Percentiles rank a stretch among this genome's conserved stretches.
phyloP scores from a whole-genome alignment of 2,888 invertebrate genomes.

The Noctua janthina region DNA sequence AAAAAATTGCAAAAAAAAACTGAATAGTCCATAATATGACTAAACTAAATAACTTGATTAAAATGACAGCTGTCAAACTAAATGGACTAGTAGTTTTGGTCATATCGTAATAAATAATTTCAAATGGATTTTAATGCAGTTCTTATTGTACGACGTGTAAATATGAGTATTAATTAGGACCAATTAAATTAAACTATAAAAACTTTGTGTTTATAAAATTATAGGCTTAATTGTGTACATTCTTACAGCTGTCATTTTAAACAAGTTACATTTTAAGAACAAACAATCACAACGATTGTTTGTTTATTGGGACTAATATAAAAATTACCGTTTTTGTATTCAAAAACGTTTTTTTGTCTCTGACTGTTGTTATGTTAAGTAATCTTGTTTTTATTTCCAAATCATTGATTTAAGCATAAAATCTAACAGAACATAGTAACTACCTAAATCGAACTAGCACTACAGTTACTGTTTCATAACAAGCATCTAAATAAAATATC shows the following conservation, averaged over 20 bases:
- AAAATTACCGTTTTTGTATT: not conserved
- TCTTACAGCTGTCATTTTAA: not conserved
- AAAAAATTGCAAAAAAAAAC: not conserved
- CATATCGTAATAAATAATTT: too few relatives aligned
- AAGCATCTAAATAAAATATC: conserved; percentile 14
- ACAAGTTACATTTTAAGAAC: not conserved
- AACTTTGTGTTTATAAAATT: not conserved
- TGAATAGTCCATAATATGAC: not conserved
- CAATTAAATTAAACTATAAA: not conserved
- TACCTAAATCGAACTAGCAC: not conserved
- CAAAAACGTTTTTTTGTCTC: not conserved
- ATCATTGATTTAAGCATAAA: not conserved
- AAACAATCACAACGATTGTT: too few relatives aligned
- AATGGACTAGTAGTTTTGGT: too few relatives aligned
- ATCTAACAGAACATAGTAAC: not conserved
- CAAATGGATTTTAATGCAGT: too few relatives aligned
- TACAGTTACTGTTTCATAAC: not conserved
- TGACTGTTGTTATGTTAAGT: not conserved
- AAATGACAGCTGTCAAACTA: not conserved
- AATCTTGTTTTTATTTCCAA: not conserved
- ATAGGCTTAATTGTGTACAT: not conserved
- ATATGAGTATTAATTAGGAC: not conserved
- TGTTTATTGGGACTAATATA: too few relatives aligned
- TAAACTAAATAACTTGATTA: too few relatives aligned
- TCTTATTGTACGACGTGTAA: too few relatives aligned